phyloP scores from a whole-genome alignment of 2,888 invertebrate genomes.

The Tachystola acroxantha region DNA sequence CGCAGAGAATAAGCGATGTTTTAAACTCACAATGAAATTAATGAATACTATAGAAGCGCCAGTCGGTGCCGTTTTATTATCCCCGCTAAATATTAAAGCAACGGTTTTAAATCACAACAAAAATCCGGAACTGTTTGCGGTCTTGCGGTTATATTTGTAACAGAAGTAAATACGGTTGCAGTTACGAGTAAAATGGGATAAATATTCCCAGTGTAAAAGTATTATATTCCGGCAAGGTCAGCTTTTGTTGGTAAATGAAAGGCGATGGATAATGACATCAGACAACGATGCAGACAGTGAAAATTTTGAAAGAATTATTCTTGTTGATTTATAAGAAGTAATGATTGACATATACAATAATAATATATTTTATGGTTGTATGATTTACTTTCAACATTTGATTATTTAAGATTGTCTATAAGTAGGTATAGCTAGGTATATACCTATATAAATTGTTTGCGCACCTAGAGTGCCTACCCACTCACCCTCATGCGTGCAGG shows the following conservation, averaged over 20 bases:
- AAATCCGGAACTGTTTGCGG: constrained; percentile 51
- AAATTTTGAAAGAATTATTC: no score
- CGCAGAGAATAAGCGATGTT: background rate
- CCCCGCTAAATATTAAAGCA: background rate
- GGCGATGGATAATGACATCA: background rate
- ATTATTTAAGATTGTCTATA: no score
- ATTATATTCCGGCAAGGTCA: constrained; percentile 24
- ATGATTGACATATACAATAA: no score
- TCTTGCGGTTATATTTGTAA: constrained; percentile 41
- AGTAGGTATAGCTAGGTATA: no score
- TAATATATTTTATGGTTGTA: no score
- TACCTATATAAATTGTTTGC: no score
- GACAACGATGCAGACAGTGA: no score
- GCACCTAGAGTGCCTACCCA: no score
- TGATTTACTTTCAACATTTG: no score
- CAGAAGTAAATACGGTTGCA: constrained; percentile 1
- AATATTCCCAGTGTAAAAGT: constrained; percentile 19
- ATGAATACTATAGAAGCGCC: background rate
- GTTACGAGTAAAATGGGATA: background rate
- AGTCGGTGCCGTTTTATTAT: background rate
- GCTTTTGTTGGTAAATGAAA: constrained; percentile 17
- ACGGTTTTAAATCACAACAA: constrained; percentile 52
- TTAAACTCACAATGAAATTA: constrained; percentile 1
- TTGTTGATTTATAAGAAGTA: no score
- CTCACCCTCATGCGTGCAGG: no score